Base-by-base conservation (phyloP, 1,140 invertebrate species). In the Agrilus planipennis region DNA sequence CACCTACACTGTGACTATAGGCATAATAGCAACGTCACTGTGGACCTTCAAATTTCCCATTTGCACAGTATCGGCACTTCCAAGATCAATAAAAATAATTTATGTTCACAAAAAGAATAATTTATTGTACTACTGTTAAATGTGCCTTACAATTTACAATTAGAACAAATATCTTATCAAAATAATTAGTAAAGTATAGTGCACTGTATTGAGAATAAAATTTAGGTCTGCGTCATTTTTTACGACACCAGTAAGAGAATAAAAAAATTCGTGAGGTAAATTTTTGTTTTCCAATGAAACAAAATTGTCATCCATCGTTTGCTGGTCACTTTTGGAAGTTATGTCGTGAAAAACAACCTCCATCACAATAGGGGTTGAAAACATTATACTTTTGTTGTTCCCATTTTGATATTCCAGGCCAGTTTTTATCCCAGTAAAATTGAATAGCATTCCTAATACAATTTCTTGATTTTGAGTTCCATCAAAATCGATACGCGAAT, bases 261-360 rank as follows among this genome's bases (percentile, higher is more conserved):
- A 62, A 47, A 61, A 62, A 38, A 62, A 62, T 45, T 62, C 60
- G 35, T 61, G 50, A 4, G 60, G 60, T 42, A 61, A 41, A 15
- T 43, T 49, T 34, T 60, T 55, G 16, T 58, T 46, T n/a, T n/a
- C n/a, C n/a, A n/a, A n/a, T n/a, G n/a, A 18, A 61, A 45, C 34
- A 47, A 50, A 1, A 58, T 57, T 28, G 56, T 47, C n/a, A 32
- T 53, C 51, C 3, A 57, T 47, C 36, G 47, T 51, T 42, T 52
- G 51, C 32, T 27, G 42, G 9, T 39, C 34, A 34, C 53, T 55
- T 20, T 50, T 29, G 0, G 36, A 42, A 34, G 60, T 59, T 11
- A 60, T 45, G 46, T 62, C 60, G 28, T 48, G 49, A 47, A 57
- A 60, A 42, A 47, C 47, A 6, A 58, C 46, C 42, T 46, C 39